These are phyloP conservation scores for Calameuta idolon DNA, from an alignment of 2,888 invertebrate species.

Conservation along the genomic window DNA sequence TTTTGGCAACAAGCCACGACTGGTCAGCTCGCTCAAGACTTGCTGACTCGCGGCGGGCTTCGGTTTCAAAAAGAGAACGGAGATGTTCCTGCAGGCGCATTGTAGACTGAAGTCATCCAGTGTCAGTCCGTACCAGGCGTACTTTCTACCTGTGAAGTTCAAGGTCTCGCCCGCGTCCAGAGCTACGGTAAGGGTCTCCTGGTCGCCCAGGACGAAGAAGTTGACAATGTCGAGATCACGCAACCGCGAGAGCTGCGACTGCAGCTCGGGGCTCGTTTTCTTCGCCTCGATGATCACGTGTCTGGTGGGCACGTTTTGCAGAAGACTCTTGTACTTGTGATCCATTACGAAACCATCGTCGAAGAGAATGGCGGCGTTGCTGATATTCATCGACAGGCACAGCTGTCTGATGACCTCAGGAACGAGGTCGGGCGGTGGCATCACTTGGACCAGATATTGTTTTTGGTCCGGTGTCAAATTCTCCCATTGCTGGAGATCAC, in stretches of 20 bases:
- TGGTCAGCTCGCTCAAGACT: constrained; percentile 38
- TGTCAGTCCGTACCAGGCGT: constrained; percentile 88
- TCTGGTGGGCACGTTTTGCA: constrained; percentile 90
- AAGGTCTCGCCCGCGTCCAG: constrained; percentile 79
- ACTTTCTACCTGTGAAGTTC: constrained; percentile 84
- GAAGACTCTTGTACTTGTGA: constrained; percentile 90
- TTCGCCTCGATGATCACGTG: constrained; percentile 84
- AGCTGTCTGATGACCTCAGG: constrained; percentile 87
- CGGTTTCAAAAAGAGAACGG: constrained; percentile 81
- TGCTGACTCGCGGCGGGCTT: constrained; percentile 78
- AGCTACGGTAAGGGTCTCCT: constrained; percentile 77
- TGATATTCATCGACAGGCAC: constrained; percentile 83
- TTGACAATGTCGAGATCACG: constrained; percentile 89
- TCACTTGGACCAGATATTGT: constrained; percentile 83
- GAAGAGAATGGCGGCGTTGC: constrained; percentile 90
- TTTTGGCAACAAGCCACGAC: constrained; percentile 40
- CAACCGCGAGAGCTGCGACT: constrained; percentile 78
- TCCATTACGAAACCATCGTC: constrained; percentile 93
- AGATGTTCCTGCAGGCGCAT: constrained; percentile 82
- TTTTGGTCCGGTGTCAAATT: constrained; percentile 77
- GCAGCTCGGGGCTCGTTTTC: constrained; percentile 71
- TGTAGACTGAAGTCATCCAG: constrained; percentile 77
- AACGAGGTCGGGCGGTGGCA: constrained; percentile 87
- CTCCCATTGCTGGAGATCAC: constrained; percentile 87
- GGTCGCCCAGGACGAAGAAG: constrained; percentile 85